A percentile compares a stretch with the other conserved stretches of the same genome.
phyloP scores from a whole-genome alignment of 2,113 vertebrate genomes.

The Otus sunia region DNA sequence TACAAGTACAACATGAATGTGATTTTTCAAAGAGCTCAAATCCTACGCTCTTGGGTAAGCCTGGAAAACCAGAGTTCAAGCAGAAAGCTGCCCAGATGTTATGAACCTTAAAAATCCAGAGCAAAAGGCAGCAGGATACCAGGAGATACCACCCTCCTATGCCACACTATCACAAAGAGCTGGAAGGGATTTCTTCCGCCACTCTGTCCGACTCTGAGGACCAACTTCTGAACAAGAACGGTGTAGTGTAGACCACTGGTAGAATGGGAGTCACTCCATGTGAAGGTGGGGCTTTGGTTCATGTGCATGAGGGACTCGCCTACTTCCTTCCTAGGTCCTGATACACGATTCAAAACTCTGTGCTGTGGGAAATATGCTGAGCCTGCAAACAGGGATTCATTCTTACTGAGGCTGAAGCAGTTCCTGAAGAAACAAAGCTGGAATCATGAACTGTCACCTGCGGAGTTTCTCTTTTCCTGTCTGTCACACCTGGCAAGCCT shows the following conservation, averaged over 20 bases:
- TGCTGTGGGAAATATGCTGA: background rate
- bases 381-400: background rate
- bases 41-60: background rate
- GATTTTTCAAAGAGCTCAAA: background rate
- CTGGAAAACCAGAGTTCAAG: background rate
- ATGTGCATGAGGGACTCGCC: background rate
- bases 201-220: background rate
- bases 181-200: background rate
- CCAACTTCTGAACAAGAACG: background rate
- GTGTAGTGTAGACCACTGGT: accelerated
- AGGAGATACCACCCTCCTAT: background rate
- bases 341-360: background rate
- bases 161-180: background rate
- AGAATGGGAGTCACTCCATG: background rate
- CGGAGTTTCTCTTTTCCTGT: background rate
- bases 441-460: background rate
- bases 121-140: background rate
- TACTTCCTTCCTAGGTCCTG: background rate
- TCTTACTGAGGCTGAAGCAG: background rate
- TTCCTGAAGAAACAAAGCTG: background rate
- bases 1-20: background rate
- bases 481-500: background rate
- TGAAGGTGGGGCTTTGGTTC: background rate
- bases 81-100: background rate
- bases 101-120: background rate